These are phyloP conservation scores for Virgularia gustaviana DNA, from an alignment of 92 coral and sea anemone genomes.

Conservation along the genomic window DNA sequence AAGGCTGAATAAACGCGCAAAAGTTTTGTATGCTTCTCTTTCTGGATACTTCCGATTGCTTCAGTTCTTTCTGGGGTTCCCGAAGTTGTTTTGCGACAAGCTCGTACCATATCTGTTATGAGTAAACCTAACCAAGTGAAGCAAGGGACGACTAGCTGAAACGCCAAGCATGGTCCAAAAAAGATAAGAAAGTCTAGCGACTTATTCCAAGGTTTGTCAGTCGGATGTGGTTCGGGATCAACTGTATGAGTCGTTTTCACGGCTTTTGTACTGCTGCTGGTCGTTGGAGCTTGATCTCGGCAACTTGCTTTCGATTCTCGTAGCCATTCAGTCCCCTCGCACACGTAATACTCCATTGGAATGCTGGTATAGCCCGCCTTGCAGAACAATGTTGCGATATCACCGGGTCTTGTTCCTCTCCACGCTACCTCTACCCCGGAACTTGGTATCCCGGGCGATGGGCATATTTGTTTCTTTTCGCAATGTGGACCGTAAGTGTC, in stretches of 20 bases:
- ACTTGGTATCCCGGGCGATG: no score
- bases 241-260: neutral
- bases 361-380: conserved; percentile 30
- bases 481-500: no score
- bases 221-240: neutral
- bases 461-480: no score
- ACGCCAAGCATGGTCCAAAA: conserved; percentile 53
- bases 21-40: conserved; percentile 28
- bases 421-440: conserved; percentile 32
- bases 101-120: conserved; percentile 12
- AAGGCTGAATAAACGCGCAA: conserved; percentile 42
- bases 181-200: conserved; percentile 53
- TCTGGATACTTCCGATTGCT: conserved; percentile 11
- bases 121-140: conserved; percentile 40
- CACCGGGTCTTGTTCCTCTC: conserved; percentile 47
- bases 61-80: conserved; percentile 35
- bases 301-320: conserved; percentile 54
- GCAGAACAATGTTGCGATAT: conserved; percentile 56
- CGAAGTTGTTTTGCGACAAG: neutral
- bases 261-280: conserved; percentile 20
- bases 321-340: conserved; percentile 49
- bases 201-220: conserved; percentile 19
- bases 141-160: conserved; percentile 36
- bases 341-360: conserved; percentile 51
- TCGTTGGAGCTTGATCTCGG: conserved; percentile 2